Evolutionary conservation across 2,797 vertebrate genomes (phyloP).

Genomic region (Paratrypauchen microcephalus): DNA sequence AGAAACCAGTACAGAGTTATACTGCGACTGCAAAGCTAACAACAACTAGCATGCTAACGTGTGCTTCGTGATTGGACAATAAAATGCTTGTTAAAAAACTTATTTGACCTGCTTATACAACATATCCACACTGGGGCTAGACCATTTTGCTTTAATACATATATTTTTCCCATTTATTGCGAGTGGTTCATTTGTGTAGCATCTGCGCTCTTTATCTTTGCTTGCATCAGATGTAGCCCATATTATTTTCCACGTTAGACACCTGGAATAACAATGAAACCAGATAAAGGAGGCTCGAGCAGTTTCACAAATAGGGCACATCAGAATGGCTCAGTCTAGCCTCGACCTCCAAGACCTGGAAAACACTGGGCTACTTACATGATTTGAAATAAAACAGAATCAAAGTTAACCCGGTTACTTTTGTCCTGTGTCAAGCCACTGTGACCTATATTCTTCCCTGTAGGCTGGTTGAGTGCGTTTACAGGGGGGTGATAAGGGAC

Average conservation of each 20-base stretch:
- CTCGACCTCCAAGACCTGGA: background rate
- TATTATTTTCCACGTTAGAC: background rate
- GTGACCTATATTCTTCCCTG: slow-evolving; percentile 63
- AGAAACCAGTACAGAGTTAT: no score
- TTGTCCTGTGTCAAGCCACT: slow-evolving; percentile 12
- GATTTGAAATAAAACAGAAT: slow-evolving; percentile 1
- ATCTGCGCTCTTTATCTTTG: background rate
- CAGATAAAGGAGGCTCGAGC: background rate
- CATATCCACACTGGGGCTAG: no score
- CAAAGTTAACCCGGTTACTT: slow-evolving; percentile 23
- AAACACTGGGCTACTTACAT: background rate
- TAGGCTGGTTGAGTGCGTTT: slow-evolving; percentile 12
- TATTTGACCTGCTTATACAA: no score
- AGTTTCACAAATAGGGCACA: background rate
- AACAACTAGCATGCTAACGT: no score
- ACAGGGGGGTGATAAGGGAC: slow-evolving; percentile 44
- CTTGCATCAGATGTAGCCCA: background rate
- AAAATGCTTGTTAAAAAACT: no score
- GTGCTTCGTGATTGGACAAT: no score
- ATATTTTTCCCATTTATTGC: background rate
- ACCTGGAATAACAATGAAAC: background rate
- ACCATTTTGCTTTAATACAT: no score
- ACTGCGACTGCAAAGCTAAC: no score
- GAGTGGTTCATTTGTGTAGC: background rate
- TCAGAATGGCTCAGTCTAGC: background rate